phyloP scores from a whole-genome alignment of 2,113 vertebrate species.

The Amblyornis subalaris region DNA sequence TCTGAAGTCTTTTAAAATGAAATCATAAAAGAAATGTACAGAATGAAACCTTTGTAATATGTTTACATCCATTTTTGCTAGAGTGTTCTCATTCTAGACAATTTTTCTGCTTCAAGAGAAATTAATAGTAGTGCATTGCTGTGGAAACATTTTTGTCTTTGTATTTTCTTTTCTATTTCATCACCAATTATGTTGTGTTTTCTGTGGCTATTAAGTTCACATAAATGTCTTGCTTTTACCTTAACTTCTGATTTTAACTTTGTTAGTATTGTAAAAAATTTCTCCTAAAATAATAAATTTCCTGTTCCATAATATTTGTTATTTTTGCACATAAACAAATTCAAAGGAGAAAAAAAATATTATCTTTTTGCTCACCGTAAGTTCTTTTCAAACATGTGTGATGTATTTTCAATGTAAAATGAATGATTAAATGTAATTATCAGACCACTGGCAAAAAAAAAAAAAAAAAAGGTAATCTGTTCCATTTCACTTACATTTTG shows the following conservation, averaged over 20 bases:
- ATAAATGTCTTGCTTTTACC: background rate
- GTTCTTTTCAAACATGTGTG: background rate
- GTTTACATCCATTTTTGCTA: background rate
- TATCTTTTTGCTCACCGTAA: background rate
- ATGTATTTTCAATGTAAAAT: background rate
- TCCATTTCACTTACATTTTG: constrained; percentile 1
- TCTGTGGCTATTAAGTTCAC: background rate
- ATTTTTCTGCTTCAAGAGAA: constrained; percentile 36
- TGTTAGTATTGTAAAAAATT: background rate
- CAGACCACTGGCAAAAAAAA: background rate
- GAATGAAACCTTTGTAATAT: background rate
- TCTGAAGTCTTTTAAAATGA: background rate
- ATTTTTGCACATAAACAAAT: constrained; percentile 8
- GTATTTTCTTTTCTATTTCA: constrained; percentile 3
- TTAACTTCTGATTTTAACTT: constrained; percentile 36
- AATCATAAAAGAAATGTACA: background rate
- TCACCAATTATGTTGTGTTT: background rate
- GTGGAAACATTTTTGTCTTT: constrained; percentile 59
- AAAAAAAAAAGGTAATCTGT: background rate
- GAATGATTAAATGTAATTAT: constrained; percentile 32
- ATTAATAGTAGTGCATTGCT: constrained; percentile 48
- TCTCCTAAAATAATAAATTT: background rate
- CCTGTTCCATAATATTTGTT: background rate
- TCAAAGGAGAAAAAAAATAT: background rate
- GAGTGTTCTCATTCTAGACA: constrained; percentile 21